Evolutionary conservation across 2,797 vertebrate species (phyloP).

Genomic region (Phrynocephalus forsythii): DNA sequence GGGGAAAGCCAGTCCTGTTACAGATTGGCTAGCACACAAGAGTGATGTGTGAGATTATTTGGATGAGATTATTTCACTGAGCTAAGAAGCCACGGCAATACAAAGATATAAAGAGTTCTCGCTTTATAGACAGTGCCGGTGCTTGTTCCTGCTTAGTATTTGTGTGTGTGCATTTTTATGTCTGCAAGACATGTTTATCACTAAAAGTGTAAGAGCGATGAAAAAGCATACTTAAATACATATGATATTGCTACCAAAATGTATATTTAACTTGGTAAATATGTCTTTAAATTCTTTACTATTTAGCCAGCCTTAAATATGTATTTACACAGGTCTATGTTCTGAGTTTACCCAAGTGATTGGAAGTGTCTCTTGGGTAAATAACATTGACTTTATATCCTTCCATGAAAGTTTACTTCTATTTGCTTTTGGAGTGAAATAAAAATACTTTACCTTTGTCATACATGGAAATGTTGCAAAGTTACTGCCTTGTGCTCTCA

Average conservation of each 20-base stretch:
- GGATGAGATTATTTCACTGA: background rate
- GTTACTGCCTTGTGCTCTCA: slow-evolving; percentile 65
- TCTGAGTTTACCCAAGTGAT: slow-evolving; percentile 77
- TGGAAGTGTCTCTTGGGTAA: slow-evolving; percentile 75
- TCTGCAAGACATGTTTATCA: background rate
- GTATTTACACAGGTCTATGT: slow-evolving; percentile 76
- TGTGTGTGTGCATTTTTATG: slow-evolving; percentile 51
- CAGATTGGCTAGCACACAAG: background rate
- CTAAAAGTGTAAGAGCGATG: slow-evolving; percentile 39
- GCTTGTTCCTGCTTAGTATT: slow-evolving; percentile 48
- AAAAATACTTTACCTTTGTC: slow-evolving; percentile 64
- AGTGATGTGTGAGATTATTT: background rate
- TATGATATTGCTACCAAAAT: slow-evolving; percentile 59
- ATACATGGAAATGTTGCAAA: slow-evolving; percentile 20
- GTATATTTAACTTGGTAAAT: slow-evolving; percentile 80
- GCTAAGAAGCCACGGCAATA: slow-evolving; percentile 28
- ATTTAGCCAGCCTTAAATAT: slow-evolving; percentile 76
- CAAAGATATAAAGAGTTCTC: slow-evolving; percentile 10
- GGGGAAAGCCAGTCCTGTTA: background rate
- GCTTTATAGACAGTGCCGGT: slow-evolving; percentile 58
- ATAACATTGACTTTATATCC: slow-evolving; percentile 69
- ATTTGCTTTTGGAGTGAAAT: slow-evolving; percentile 68
- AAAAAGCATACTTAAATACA: slow-evolving; percentile 50
- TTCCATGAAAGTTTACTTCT: slow-evolving; percentile 74
- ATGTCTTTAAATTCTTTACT: slow-evolving; percentile 74